phyloP scores from a whole-genome alignment of 2,797 vertebrate species.

The Diglossa cyanea region DNA sequence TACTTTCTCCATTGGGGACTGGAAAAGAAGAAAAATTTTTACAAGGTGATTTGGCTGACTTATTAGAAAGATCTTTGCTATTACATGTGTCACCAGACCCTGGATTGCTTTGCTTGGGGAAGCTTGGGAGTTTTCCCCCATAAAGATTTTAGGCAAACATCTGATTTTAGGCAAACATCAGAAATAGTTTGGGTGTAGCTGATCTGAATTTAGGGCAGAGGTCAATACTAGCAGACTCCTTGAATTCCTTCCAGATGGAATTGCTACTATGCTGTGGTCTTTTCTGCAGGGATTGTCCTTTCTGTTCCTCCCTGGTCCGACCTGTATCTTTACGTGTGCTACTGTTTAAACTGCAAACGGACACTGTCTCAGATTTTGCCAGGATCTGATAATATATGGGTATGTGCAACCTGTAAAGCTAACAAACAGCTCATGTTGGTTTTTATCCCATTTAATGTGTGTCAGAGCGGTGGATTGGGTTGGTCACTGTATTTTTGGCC shows the following conservation, averaged over 20 bases:
- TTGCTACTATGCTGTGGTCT: neutral
- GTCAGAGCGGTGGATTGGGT: neutral
- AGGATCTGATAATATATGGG: neutral
- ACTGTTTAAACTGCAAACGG: neutral
- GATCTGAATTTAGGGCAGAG: neutral
- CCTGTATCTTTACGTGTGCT: neutral
- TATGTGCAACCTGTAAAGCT: neutral
- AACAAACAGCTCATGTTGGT: neutral
- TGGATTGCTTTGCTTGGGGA: neutral
- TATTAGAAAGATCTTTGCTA: neutral
- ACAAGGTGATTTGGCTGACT: neutral
- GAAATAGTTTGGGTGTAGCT: neutral
- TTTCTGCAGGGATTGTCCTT: neutral
- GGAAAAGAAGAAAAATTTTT: neutral
- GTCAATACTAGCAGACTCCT: neutral
- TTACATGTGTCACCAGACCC: fast-evolving
- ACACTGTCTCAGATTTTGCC: neutral
- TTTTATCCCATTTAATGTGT: neutral
- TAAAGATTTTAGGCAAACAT: neutral
- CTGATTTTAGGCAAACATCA: neutral
- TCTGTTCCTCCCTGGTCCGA: neutral
- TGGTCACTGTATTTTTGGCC: neutral
- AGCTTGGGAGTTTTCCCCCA: neutral
- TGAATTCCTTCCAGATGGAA: neutral
- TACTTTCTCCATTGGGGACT: neutral